phyloP scores from a whole-genome alignment of 2,797 vertebrate genomes.

The Ciconia nigra region DNA sequence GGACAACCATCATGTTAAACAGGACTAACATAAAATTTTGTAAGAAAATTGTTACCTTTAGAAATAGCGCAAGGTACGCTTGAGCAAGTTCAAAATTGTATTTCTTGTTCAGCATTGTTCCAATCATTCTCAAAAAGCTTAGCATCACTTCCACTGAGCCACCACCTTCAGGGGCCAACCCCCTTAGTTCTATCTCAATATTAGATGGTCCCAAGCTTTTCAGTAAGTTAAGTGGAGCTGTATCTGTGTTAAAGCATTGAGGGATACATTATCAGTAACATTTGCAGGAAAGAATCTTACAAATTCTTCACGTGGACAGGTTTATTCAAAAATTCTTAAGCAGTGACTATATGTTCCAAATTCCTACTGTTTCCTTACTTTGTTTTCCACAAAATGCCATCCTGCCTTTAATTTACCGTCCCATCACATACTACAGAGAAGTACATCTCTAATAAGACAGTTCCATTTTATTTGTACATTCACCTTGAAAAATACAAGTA shows the following conservation, averaged over 20 bases:
- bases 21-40: not conserved
- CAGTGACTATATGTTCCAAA: not conserved
- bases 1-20: not conserved
- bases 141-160: slow-evolving; percentile 79
- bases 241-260: slow-evolving; percentile 71
- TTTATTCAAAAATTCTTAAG: not conserved
- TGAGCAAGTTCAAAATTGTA: slow-evolving; percentile 91
- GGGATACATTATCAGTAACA: not conserved
- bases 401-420: not conserved
- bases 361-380: not conserved
- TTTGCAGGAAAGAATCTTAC: not conserved
- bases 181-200: slow-evolving; percentile 83
- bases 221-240: slow-evolving; percentile 76
- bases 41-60: slow-evolving; percentile 81
- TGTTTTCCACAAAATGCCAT: not conserved
- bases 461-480: not conserved
- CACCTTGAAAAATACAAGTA: not conserved
- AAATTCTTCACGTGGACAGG: not conserved
- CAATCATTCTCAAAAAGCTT: slow-evolving; percentile 88
- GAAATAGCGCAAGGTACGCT: slow-evolving; percentile 89
- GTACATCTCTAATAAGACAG: not conserved
- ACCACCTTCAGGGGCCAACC: slow-evolving; percentile 84
- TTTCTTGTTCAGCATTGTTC: slow-evolving; percentile 82
- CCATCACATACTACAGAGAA: not conserved
- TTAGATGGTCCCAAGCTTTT: slow-evolving; percentile 87